Base-by-base conservation (phyloP, 1,140 invertebrate species). In the Aphaenogaster rudis region DNA sequence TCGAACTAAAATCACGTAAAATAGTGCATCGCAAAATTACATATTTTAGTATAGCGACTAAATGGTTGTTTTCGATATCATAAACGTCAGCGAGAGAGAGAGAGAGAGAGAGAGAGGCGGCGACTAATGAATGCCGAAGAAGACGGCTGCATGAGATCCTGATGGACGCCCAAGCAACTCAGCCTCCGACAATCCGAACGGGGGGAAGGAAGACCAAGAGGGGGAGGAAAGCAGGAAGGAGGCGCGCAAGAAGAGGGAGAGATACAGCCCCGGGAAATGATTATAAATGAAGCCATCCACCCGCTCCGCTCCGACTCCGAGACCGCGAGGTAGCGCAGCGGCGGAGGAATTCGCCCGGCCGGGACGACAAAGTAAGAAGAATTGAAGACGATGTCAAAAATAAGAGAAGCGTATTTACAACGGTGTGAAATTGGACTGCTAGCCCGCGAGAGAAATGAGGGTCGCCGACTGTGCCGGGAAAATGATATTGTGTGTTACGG, bases 371-470 rank as follows among this genome's bases (percentile, higher is more conserved):
- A 93, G 92, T 93, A 93, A 93, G 92, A 93, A 93, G 90, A 92
- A 93, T 93, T 93, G 92, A 93, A 92, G 92, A 93, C 89, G 91
- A 93, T 93, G 92, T 93, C 92, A 92, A 93, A 92, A 94, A 92
- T 92, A 92, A 93, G 91, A 93, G 88, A 94, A 94, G 92, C 93
- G 94, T 95, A 94, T 94, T 94, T 95, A 94, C 94, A 94, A 94
- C 93, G 90, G 94, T 95, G 94, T 94, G 94, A 95, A 95, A 94
- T 95, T 95, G 94, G 93, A 95, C 94, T 94, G 93, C 93, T 94
- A 93, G 92, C 89, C 88, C 81, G 88, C 59, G 86, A 89, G 91
- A 94, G 91, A 94, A 94, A 94, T 94, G 93, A 94, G 93, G 81
- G 90, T 93, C 91, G 91, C 88, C 88, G 88, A 89, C 90, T 91